Evolutionary conservation across 92 coral and sea anemone species (phyloP), one percentile per base, ranked within the genome.

Genomic region (Porites cylindrica): DNA sequence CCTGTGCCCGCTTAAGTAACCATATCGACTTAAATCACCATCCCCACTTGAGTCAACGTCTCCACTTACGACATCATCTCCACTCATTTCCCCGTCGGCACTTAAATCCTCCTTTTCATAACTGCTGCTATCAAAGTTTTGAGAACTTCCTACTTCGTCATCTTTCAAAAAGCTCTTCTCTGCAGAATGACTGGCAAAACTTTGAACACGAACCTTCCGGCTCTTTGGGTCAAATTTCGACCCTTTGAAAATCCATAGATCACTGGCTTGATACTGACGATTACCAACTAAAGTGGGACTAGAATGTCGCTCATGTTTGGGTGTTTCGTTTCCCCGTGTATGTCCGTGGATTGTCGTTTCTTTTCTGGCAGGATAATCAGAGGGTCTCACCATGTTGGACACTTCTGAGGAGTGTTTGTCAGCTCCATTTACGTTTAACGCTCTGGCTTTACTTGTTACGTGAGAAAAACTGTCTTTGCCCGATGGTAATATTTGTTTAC

Each of bases 71-170:
- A 18, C 26, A 6, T 17, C 24, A 3, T 81, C 77, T n/a, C 85
- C 68, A 70, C 85, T 81, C n/a, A 81, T 12, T 21, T 81, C 72
- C 38, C 5, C 20, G 53, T 65, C 26, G 1, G 16, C 54, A 10
- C 61, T 75, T 1, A 50, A 24, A 18, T 26, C 64, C 11, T 72
- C 72, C 10, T 51, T 60, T 21, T 63, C 76, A 81, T 64, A 16
- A 8, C 11, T 16, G 24, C 51, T 38, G 26, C 83, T 20, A 7
- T 81, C 68, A 24, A 10, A 2, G 6, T 66, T 63, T 24, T 29
- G 21, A 52, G 84, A 51, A 23, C 29, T 21, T 51, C 16, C 66
- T 80, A 52, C 54, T 14, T 80, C 32, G 52, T n/a, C n/a, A 4
- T 66, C 51, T 38, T 8, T 60, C 24, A 56, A 58, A n/a, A 70